These are phyloP conservation scores for Zoroaster sp. DNA, from an alignment of 53 echinoderm and acorn worm species.

Conservation along the genomic window DNA sequence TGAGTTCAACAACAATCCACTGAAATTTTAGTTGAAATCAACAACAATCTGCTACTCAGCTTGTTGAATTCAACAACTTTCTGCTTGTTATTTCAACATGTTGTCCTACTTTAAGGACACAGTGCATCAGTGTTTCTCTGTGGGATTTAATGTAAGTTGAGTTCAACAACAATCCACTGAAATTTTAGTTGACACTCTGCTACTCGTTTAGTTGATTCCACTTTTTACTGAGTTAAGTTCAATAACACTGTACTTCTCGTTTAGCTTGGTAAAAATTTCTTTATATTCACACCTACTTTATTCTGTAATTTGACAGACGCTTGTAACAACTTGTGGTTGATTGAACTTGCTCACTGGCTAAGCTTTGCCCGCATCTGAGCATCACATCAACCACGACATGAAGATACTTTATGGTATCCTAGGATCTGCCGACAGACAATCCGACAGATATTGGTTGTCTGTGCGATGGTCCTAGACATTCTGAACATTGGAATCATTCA, in stretches of 20 bases:
- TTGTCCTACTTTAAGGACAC: conserved; percentile 73
- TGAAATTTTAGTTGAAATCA: no score
- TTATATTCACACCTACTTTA: neutral
- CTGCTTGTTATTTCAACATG: no score
- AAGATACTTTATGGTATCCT: conserved; percentile 22
- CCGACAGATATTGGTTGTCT: conserved; percentile 33
- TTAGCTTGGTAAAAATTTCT: neutral
- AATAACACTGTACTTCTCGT: no score
- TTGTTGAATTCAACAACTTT: no score
- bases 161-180: no score
- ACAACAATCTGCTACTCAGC: no score
- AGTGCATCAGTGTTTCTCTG: conserved; percentile 85
- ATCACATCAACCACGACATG: neutral
- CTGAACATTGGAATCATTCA: neutral
- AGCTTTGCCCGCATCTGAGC: conserved; percentile 9
- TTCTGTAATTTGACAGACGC: no score
- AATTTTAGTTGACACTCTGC: no score
- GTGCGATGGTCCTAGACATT: conserved; percentile 54
- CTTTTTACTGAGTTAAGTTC: no score
- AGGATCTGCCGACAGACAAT: conserved; percentile 48
- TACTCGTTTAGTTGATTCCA: no score
- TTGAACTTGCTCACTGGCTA: conserved; percentile 30
- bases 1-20: no score
- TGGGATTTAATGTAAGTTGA: conserved; percentile 84
- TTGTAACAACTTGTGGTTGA: neutral